Percentiles rank a stretch among this genome's conserved stretches.
phyloP scores from a whole-genome alignment of 2,113 vertebrate genomes.

The Potamarius usumacintae region DNA sequence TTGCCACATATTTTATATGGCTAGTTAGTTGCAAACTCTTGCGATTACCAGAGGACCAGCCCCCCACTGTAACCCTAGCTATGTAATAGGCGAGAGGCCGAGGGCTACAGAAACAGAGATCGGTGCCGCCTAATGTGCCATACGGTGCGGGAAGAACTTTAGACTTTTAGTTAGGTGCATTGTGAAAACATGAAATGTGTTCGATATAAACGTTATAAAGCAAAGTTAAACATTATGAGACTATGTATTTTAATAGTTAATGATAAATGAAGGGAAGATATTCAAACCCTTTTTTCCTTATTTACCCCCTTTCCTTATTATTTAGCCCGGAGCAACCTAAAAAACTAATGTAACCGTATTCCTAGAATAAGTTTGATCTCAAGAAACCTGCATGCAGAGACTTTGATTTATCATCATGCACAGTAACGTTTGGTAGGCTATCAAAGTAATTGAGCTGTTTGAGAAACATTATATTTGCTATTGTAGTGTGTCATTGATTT shows the following conservation, averaged over 20 bases:
- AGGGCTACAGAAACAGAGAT: too few relatives aligned
- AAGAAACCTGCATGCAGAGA: not conserved
- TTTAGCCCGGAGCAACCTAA: too few relatives aligned
- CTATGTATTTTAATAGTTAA: not conserved
- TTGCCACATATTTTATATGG: not conserved
- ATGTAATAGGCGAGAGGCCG: too few relatives aligned
- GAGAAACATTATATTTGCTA: not conserved
- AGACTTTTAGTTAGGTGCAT: not conserved
- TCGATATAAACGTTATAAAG: not conserved
- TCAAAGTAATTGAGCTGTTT: not conserved
- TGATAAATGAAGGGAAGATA: not conserved
- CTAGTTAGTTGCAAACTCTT: not conserved
- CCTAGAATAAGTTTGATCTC: not conserved
- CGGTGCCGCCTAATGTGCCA: too few relatives aligned
- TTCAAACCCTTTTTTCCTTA: not conserved
- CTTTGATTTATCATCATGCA: not conserved
- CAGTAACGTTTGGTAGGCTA: not conserved
- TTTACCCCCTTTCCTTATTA: not conserved
- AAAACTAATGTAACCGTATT: not conserved
- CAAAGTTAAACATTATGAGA: not conserved
- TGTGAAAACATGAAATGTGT: not conserved
- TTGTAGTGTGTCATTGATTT: not conserved
- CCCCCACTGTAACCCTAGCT: too few relatives aligned
- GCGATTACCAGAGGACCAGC: too few relatives aligned
- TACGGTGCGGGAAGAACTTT: not conserved